A percentile compares a stretch with the other conserved stretches of the same genome.
Evolutionary conservation across 1,140 invertebrate species (phyloP).

Genomic region (Tetramorium alpestre): DNA sequence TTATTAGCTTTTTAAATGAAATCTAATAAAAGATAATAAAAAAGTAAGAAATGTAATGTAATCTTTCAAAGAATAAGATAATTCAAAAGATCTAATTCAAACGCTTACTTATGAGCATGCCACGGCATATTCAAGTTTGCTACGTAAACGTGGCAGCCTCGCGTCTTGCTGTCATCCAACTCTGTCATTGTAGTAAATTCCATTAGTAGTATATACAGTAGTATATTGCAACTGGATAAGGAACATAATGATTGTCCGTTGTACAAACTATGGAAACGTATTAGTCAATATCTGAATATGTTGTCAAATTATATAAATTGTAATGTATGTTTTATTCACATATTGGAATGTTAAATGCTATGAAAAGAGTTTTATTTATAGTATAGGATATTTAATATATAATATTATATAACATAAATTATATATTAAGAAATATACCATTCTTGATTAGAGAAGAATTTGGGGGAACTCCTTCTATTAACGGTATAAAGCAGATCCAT

Average conservation of each 20-base stretch:
- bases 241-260: slow-evolving; percentile 87
- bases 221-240: slow-evolving; percentile 91
- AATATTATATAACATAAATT: no score
- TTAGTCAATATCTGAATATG: neutral
- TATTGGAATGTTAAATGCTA: neutral
- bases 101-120: slow-evolving; percentile 90
- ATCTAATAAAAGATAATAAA: neutral
- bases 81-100: slow-evolving; percentile 72
- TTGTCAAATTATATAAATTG: neutral
- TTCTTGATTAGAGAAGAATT: slow-evolving; percentile 85
- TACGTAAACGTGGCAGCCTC: slow-evolving; percentile 93
- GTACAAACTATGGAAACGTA: slow-evolving; percentile 81
- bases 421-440: slow-evolving; percentile 78
- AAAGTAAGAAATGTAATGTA: neutral
- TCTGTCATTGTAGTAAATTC: slow-evolving; percentile 92
- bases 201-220: slow-evolving; percentile 83
- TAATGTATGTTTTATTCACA: neutral
- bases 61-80: neutral
- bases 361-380: neutral
- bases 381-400: no score
- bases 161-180: slow-evolving; percentile 89
- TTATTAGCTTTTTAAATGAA: neutral
- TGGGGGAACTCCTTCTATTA: slow-evolving; percentile 85
- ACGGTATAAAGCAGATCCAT: slow-evolving; percentile 88
- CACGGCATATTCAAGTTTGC: slow-evolving; percentile 95